Evolutionary conservation across 2,113 vertebrate genomes (phyloP), one percentile per base, ranked within the genome.

Genomic region (Hippolais icterina): DNA sequence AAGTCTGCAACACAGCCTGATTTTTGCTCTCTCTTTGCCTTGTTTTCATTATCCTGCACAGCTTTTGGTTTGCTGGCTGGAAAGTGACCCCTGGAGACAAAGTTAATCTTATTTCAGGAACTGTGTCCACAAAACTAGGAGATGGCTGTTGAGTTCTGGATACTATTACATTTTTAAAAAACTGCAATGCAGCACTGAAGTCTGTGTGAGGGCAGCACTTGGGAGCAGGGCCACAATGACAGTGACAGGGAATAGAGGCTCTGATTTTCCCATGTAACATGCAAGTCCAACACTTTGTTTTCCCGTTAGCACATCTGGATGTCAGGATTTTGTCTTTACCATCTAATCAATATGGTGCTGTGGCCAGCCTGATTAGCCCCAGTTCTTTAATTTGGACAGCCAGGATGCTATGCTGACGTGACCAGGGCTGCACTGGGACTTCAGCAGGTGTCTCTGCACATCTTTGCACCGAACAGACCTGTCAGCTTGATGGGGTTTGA

Each of bases 41-140:
- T 86, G 59, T 81, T 93, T 95, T 92, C 2, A 0, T 83, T 90
- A 52, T 92, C 61, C 76, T 64, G 28, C 35, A 57, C 49, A 80
- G 79, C 31, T 92, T 90, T 96, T 87, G 31, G 64, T 60, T 92
- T 92, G 68, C n/a, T 93, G 74, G 68, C 83, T 93, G 56, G 37
- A 90, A 97, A 90, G 60, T 74, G 76, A 93, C n/a, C 87, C 83
- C 86, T 82, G 60, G 95, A 95, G 90, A 94, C 52, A 76, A 96
- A 93, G 53, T 70, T 93, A 78, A 93, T 94, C 76, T 95, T 87
- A 75, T 94, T 96, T 93, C 90, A 96, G 86, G 88, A 96, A 84
- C 88, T 14, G 41, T 83, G 80, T 83, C 94, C 2, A 0, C 54
- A 69, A 90, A 95, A 75, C 56, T 46, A 31, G n/a, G 80, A 90